These are phyloP conservation scores for Bicyclus anynana DNA, from an alignment of 1,140 invertebrate species.

Conservation along the genomic window DNA sequence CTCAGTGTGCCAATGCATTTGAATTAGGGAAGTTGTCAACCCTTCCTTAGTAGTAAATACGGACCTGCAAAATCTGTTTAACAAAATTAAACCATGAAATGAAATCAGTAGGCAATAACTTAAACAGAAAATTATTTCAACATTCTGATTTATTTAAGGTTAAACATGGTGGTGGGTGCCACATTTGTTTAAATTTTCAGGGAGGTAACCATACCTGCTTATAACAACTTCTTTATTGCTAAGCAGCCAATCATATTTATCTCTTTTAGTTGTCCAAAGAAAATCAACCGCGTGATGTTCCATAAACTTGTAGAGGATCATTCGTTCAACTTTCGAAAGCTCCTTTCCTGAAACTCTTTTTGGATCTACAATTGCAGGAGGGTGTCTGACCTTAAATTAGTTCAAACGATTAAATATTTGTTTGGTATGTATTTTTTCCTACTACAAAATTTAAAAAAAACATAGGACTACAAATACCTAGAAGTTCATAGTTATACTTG, in stretches of 20 bases:
- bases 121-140: no score
- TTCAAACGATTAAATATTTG: no score
- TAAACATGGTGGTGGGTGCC: no score
- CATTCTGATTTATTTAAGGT: no score
- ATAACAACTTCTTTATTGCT: conserved; percentile 75
- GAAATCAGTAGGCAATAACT: no score
- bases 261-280: conserved; percentile 91
- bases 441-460: no score
- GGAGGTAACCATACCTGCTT: conserved; percentile 57
- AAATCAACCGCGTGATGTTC: conserved; percentile 88
- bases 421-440: no score
- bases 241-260: conserved; percentile 82
- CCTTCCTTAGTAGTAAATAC: conserved; percentile 95
- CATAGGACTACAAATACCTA: no score
- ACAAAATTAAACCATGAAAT: conserved; percentile 13
- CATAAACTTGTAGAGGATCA: conserved; percentile 81
- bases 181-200: background rate
- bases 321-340: conserved; percentile 71
- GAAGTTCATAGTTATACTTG: background rate
- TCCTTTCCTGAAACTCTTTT: conserved; percentile 62
- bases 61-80: conserved; percentile 84
- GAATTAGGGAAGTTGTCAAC: conserved; percentile 87
- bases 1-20: conserved; percentile 94
- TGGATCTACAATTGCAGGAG: conserved; percentile 73
- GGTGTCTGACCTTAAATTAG: conserved; percentile 64